Evolutionary conservation across 2,888 invertebrate genomes (phyloP).

Genomic region (Tubulanus polymorphus): DNA sequence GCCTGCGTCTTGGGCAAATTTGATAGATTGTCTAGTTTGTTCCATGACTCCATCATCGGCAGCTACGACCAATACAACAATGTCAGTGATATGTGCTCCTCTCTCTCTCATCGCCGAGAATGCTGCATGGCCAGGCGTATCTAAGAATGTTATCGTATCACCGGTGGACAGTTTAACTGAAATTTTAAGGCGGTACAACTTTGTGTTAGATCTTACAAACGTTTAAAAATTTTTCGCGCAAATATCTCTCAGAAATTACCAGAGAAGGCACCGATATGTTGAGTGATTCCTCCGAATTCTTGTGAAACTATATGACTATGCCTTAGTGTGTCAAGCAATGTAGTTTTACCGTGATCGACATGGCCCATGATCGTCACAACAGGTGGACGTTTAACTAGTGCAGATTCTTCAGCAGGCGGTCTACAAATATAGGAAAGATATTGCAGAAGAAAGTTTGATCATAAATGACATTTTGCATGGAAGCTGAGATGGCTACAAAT

Average conservation of each 20-base stretch:
- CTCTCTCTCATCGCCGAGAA: constrained; percentile 89
- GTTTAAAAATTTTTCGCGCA: no score
- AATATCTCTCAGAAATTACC: no score
- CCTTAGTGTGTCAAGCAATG: constrained; percentile 82
- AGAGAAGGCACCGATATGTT: constrained; percentile 97
- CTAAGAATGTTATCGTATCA: constrained; percentile 83
- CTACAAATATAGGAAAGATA: constrained; percentile 18
- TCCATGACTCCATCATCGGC: constrained; percentile 99
- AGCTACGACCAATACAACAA: constrained; percentile 85
- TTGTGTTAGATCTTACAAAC: no score
- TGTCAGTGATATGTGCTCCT: constrained; percentile 93
- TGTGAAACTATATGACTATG: constrained; percentile 80
- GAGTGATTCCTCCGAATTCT: constrained; percentile 98
- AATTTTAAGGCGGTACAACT: no score
- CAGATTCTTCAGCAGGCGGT: constrained; percentile 54
- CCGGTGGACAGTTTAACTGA: constrained; percentile 67
- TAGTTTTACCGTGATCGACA: constrained; percentile 99
- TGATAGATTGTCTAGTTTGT: constrained; percentile 88
- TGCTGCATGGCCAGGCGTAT: constrained; percentile 98
- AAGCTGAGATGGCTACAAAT: background rate
- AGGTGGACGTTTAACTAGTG: constrained; percentile 74
- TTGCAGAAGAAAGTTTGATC: background rate
- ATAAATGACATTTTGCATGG: background rate
- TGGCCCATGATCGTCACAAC: constrained; percentile 99
- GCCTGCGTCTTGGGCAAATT: constrained; percentile 61